These are phyloP conservation scores for Cephus nigrinus DNA, from an alignment of 2,888 invertebrate species.

Conservation along the genomic window DNA sequence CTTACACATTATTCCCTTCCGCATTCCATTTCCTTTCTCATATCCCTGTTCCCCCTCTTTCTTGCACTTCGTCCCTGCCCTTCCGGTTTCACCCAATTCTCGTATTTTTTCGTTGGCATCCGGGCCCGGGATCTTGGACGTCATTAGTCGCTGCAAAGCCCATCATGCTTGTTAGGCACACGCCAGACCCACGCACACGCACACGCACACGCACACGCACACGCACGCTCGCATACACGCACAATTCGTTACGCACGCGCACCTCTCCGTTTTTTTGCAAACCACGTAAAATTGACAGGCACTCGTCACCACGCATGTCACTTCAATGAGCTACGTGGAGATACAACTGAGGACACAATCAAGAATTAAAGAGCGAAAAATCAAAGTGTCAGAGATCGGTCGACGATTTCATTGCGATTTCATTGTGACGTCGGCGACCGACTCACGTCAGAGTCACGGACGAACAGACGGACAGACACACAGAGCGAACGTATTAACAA, in stretches of 20 bases:
- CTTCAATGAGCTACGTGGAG: background rate
- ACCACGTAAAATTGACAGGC: too few species aligned
- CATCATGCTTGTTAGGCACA: conserved; percentile 66
- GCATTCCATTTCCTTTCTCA: conserved; percentile 20
- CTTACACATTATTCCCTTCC: background rate
- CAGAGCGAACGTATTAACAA: conserved; percentile 50
- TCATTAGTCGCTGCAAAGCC: conserved; percentile 66
- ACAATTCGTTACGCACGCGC: conserved; percentile 28
- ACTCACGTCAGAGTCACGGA: conserved; percentile 14
- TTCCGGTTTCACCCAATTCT: background rate
- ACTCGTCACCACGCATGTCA: background rate
- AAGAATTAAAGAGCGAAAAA: background rate
- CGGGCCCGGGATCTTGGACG: conserved; percentile 26
- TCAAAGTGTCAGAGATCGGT: background rate
- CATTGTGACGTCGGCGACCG: conserved; percentile 14
- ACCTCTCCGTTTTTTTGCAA: background rate
- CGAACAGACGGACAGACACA: conserved; percentile 46
- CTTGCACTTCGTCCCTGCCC: background rate
- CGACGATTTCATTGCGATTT: background rate
- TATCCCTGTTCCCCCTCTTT: conserved; percentile 6
- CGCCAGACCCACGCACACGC: conserved; percentile 30
- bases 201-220: conserved; percentile 20
- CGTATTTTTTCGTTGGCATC: background rate
- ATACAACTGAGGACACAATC: background rate
- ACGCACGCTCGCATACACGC: conserved; percentile 29